These are phyloP conservation scores for Emys orbicularis DNA, from an alignment of 2,797 vertebrate genomes.

Conservation along the genomic window DNA sequence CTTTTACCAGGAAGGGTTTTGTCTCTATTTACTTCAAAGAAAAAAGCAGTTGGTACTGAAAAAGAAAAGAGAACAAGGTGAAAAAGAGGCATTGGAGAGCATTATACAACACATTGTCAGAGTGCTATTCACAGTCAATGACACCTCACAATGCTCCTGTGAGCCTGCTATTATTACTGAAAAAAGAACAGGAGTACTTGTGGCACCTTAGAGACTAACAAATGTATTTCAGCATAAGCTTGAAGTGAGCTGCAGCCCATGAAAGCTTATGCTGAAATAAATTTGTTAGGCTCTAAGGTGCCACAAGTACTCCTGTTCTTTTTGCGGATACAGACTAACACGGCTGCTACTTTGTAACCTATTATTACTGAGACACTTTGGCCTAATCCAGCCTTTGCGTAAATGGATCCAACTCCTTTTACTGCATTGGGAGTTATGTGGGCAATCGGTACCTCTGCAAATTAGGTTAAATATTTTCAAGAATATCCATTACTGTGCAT, in stretches of 20 bases:
- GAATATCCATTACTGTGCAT: not conserved
- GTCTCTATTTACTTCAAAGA: slow-evolving; percentile 24
- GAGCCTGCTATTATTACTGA: not conserved
- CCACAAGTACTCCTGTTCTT: too few relatives aligned
- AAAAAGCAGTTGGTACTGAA: not conserved
- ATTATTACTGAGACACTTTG: slow-evolving; percentile 16
- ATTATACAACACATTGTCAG: slow-evolving; percentile 16
- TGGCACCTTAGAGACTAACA: too few relatives aligned
- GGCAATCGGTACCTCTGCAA: slow-evolving; percentile 1
- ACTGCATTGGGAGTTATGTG: not conserved
- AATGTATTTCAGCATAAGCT: too few relatives aligned
- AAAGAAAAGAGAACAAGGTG: slow-evolving; percentile 14
- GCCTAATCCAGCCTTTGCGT: not conserved
- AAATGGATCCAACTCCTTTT: slow-evolving; percentile 47
- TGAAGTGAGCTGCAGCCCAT: too few relatives aligned
- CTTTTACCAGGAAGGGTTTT: not conserved
- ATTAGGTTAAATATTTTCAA: not conserved
- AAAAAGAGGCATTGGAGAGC: not conserved
- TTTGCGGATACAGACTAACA: too few relatives aligned
- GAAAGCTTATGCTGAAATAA: too few relatives aligned
- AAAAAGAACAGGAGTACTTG: too few relatives aligned
- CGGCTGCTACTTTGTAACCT: too few relatives aligned
- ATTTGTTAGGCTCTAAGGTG: too few relatives aligned
- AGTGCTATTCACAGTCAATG: slow-evolving; percentile 21
- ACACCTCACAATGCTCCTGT: not conserved